A percentile compares a stretch with the other conserved stretches of the same genome.
Conservation (phyloP, 2,888 invertebrate genomes). For the Lasioglossum leucozonium region DNA sequence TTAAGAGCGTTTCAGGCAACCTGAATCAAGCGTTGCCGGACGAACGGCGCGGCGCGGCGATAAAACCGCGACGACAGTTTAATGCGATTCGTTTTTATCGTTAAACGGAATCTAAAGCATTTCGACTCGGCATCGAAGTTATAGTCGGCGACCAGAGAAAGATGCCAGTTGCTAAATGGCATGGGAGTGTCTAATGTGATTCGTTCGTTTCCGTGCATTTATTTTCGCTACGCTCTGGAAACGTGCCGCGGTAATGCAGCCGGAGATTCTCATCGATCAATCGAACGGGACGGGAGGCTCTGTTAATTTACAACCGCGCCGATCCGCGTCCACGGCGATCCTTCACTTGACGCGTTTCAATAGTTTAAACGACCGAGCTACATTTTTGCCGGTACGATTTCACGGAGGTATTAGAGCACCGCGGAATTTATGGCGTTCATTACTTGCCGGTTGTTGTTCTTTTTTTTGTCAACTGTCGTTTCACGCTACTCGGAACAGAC, state of each 20-base stretch:
- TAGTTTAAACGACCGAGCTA: not conserved
- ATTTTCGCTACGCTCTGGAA: conserved; percentile 21
- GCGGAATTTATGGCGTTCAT: not conserved
- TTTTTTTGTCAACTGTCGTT: not conserved
- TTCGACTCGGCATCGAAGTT: conserved; percentile 33
- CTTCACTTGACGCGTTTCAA: not conserved
- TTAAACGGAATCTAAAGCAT: conserved; percentile 33
- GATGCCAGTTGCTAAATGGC: conserved; percentile 27
- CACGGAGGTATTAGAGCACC: not conserved
- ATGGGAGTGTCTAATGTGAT: conserved; percentile 39
- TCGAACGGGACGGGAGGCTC: conserved; percentile 8
- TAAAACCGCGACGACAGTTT: conserved; percentile 43
- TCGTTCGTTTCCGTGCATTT: conserved; percentile 36
- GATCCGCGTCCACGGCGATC: not conserved
- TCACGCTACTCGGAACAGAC: not conserved
- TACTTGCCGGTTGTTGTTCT: too few species aligned
- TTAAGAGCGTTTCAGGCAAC: not conserved
- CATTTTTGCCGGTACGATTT: not conserved
- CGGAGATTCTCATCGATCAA: conserved; percentile 30
- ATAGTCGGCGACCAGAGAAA: conserved; percentile 3
- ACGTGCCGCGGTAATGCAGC: conserved; percentile 12
- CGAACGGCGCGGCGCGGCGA: not conserved
- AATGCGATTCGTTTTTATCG: conserved; percentile 47
- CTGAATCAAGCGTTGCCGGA: not conserved
- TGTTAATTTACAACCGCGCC: conserved; percentile 5